phyloP scores from a whole-genome alignment of 2,113 vertebrate species.

The Phalacrocorax pelagicus region DNA sequence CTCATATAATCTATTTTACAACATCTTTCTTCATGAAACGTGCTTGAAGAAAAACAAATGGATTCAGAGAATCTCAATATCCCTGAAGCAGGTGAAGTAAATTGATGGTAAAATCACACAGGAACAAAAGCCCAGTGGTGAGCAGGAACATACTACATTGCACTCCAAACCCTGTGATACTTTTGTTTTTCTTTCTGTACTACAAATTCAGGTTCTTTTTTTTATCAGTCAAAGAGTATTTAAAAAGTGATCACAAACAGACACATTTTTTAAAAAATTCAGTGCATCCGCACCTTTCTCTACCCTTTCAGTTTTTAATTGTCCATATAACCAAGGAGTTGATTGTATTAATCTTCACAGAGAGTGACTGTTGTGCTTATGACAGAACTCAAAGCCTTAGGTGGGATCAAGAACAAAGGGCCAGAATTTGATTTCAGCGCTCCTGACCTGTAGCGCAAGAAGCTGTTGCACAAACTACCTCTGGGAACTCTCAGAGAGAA shows the following conservation, averaged over 20 bases:
- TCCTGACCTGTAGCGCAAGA: neutral
- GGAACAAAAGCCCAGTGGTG: neutral
- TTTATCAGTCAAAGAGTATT: neutral
- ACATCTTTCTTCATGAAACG: neutral
- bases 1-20: neutral
- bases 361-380: neutral
- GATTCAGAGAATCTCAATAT: neutral
- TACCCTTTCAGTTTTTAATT: neutral
- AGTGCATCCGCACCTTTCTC: neutral
- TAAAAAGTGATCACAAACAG: neutral
- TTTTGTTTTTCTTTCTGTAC: neutral
- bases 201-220: neutral
- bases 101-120: neutral
- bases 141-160: neutral
- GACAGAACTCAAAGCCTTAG: neutral
- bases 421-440: neutral
- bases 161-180: neutral
- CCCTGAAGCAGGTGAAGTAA: neutral
- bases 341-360: neutral
- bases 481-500: neutral
- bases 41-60: neutral
- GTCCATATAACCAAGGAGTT: neutral
- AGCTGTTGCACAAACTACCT: neutral
- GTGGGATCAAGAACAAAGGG: neutral
- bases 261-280: neutral